phyloP scores from a whole-genome alignment of 1,140 invertebrate genomes.

The Caligus rogercresseyi region DNA sequence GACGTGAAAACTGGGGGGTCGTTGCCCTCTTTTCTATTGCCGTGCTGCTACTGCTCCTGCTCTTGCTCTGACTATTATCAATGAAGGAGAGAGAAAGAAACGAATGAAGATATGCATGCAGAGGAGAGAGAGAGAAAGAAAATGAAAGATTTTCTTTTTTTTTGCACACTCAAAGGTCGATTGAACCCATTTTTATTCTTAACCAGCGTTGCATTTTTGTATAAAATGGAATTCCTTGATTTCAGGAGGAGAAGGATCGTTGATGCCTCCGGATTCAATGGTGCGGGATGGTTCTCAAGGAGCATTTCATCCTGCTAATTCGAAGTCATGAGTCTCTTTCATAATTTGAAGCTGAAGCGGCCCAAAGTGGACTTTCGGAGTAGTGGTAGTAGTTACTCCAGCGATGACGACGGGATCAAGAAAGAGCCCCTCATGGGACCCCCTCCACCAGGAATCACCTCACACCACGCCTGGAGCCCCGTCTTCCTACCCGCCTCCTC shows the following conservation, averaged over 20 bases:
- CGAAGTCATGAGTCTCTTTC: constrained; percentile 73
- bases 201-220: not conserved
- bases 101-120: too few relatives aligned
- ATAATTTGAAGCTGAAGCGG: constrained; percentile 92
- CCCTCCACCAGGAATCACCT: too few relatives aligned
- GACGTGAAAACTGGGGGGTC: not conserved
- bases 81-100: not conserved
- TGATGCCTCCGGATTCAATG: not conserved
- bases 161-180: not conserved
- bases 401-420: constrained; percentile 22
- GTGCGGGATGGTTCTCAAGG: not conserved
- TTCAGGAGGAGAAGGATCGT: not conserved
- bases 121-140: too few relatives aligned
- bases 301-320: too few relatives aligned
- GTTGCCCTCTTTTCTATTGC: too few relatives aligned
- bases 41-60: not conserved
- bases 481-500: constrained; percentile 19
- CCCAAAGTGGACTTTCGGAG: constrained; percentile 77
- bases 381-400: constrained; percentile 32
- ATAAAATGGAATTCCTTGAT: not conserved
- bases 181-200: not conserved
- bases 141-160: not conserved
- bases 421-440: too few relatives aligned
- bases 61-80: not conserved
- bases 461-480: not conserved